Evolutionary conservation across 2,888 invertebrate species (phyloP).

Genomic region (Phytoseiulus persimilis): DNA sequence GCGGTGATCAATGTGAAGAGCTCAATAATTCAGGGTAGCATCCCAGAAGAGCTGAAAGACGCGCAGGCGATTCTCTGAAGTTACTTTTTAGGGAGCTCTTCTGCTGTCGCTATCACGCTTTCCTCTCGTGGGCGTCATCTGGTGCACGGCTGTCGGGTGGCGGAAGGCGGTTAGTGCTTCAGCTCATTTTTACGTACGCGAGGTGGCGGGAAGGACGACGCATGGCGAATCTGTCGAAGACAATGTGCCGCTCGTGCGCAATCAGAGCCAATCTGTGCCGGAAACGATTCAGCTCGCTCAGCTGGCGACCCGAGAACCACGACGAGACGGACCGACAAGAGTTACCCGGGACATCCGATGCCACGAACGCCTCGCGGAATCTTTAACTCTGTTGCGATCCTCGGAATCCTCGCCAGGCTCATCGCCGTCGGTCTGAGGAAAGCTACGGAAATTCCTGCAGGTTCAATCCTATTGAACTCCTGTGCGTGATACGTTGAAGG

Average conservation of each 20-base stretch:
- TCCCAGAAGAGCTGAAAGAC: not conserved
- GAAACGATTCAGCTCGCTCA: not conserved
- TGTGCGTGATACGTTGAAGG: too few relatives aligned
- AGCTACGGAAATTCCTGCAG: too few relatives aligned
- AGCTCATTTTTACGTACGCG: not conserved
- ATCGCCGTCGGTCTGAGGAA: too few relatives aligned
- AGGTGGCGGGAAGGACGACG: not conserved
- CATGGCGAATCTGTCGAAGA: not conserved
- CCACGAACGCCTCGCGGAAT: too few relatives aligned
- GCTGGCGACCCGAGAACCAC: not conserved
- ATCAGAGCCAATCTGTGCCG: not conserved
- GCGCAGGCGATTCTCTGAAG: too few relatives aligned
- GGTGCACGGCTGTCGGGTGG: not conserved
- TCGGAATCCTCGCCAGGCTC: too few relatives aligned
- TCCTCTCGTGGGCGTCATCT: not conserved
- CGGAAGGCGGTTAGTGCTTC: not conserved
- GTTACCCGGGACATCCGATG: not conserved
- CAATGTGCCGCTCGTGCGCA: constrained; percentile 5
- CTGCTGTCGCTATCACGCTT: not conserved
- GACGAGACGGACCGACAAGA: not conserved
- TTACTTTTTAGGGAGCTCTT: not conserved
- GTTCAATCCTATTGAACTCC: too few relatives aligned
- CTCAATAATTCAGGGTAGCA: not conserved
- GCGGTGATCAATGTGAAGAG: too few relatives aligned
- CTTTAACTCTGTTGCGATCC: too few relatives aligned